Base-by-base conservation (phyloP, 2,113 vertebrate species). In the Oncorhynchus keta region DNA sequence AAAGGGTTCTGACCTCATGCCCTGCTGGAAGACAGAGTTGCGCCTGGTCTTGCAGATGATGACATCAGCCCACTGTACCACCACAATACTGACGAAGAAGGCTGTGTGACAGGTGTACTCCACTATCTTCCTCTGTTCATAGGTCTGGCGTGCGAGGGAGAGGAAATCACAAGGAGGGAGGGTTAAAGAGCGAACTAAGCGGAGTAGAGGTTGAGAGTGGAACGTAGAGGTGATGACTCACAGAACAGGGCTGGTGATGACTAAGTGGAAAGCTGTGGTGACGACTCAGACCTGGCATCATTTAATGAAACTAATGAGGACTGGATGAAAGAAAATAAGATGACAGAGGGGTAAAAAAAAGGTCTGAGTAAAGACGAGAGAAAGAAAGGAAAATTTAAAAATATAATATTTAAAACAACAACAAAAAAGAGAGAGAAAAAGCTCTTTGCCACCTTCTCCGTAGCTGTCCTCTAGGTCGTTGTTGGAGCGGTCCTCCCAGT, bases 21-120 rank as follows among this genome's bases (percentile, higher is more conserved):
- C 95, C 91, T 97, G 96, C 93, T 97, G 96, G 94, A 97, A 97
- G 85, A 97, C 95, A 0, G 96, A 97, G 92, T 97, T 97, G 74
- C 96, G 92, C 49, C 96, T 93, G 78, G 96, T 96, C 88, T 97
- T 97, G 85, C 96, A 97, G 88, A 97, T 95, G 88, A 97, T 95
- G 86, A 97, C 92, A 14, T 96, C 96, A 0, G 96, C 96, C 96
- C 96, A 97, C 90, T 97, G 96, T 59, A 97, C 96, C 4, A 97
- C 95, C 89, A 97, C 96, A 0, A 97, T 97, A 79, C 96, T 97
- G 88, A 96, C 95, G 0, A 97, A 97, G 92, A 97, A 96, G 24
- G 95, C 94, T 0, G 96, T 97, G 91, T 97, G 96, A 82, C 96
- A 97, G 0, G 95, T 97, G 90, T 96, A 97, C 87, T 97, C 96